phyloP scores from a whole-genome alignment of 2,797 vertebrate species.

The Hipposideros larvatus region DNA sequence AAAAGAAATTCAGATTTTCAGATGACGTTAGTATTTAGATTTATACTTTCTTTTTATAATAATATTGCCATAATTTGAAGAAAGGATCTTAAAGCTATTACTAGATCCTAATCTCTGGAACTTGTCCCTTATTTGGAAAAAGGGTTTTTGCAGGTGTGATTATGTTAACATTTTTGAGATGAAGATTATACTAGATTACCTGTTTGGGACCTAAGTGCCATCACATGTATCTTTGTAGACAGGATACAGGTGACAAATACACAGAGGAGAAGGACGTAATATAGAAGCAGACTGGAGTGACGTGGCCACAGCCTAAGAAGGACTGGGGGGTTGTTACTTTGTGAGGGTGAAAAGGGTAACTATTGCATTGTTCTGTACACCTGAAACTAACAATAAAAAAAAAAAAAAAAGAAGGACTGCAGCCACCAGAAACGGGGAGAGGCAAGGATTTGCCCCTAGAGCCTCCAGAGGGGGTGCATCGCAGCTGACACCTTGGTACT shows the following conservation, averaged over 20 bases:
- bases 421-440: not conserved
- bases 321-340: no score
- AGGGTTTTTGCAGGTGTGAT: not conserved
- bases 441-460: not conserved
- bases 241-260: not conserved
- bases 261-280: not conserved
- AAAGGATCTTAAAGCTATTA: not conserved
- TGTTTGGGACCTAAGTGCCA: not conserved
- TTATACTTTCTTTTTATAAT: not conserved
- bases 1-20: conserved; percentile 22
- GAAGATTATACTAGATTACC: not conserved
- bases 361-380: no score
- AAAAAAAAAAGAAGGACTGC: not conserved
- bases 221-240: not conserved
- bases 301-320: not conserved
- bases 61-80: not conserved
- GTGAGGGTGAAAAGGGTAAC: no score
- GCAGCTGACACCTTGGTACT: not conserved
- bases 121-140: not conserved
- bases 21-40: not conserved
- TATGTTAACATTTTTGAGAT: not conserved
- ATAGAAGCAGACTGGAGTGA: not conserved
- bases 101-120: not conserved
- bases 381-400: no score
- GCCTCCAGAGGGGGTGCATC: not conserved